Base-by-base conservation (phyloP, 2,113 vertebrate species). In the Carlito syrichta region DNA sequence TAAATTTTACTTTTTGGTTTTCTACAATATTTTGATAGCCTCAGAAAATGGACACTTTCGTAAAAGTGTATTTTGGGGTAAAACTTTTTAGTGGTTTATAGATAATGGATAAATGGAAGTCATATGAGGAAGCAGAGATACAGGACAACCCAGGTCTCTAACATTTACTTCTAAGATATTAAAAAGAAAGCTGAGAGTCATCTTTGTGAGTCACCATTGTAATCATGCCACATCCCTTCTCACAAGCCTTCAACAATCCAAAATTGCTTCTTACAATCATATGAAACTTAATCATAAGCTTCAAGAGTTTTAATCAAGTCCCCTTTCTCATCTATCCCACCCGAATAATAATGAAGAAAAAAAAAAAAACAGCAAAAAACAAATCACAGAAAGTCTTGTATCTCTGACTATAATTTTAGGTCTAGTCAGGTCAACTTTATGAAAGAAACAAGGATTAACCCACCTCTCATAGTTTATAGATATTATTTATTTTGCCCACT, bases 261-360 rank as follows among this genome's bases (percentile, higher is more conserved):
- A 85, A 95, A 95, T 63, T 81, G 48, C 17, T 43, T 89, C 43
- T 89, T 40, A 86, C 90, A 96, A 89, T 73, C 68, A 43, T 25
- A 76, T 9, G 56, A 95, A 93, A 93, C 5, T 19, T 73, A 97
- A 89, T 52, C 45, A 4, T n/a, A 86, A 86, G 40, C 50, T 78
- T 89, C 56, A 79, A 79, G 25, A 27, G 40, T 96, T 35, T 77
- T 83, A 92, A 74, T 94, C 52, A 94, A 58, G 40, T 58, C 32
- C 56, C 32, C 56, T 85, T 90, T 90, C 69, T 82, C 11, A 82
- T 66, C 60, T n/a, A 3, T 63, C 43, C 69, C 56, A 71, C 40
- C 17, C 48, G 38, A 81, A 50, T 52, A n/a, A n/a, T n/a, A n/a
- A n/a, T n/a, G n/a, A n/a, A n/a, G n/a, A n/a, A n/a, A 22, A 63